Evolutionary conservation across 2,113 vertebrate genomes (phyloP), one percentile per base, ranked within the genome.

Genomic region (Puntigrus tetrazona): DNA sequence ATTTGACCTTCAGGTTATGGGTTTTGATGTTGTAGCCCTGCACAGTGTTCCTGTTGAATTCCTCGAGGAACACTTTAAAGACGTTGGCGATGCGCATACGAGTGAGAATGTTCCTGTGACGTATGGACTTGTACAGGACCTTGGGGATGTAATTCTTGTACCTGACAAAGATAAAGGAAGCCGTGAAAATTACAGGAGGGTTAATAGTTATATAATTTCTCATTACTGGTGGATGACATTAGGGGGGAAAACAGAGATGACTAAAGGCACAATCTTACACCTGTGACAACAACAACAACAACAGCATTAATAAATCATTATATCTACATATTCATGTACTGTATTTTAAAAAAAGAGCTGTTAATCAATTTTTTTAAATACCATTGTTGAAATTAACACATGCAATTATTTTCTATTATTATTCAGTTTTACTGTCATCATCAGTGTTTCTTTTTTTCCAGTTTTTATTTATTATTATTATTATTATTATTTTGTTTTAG

Each of bases 1-100:
- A 97, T 85, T 97, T 97, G 57, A 97, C 93, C 70, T 96, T 96
- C 67, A 97, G 91, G n/a, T 97, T 96, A 4, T 95, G 94, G 0
- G 93, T 92, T 41, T 93, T 94, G 80, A 97, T 94, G 0, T 91
- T 95, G 77, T 93, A 93, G 83, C 94, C 94, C 0, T 93, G 93
- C 69, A 97, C 94, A 59, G 96, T 97, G 87, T 94, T 96, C 72
- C 95, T 95, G 91, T 94, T 96, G 85, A 97, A 97, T 87, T 96
- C 95, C 8, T 96, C 95, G 0, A 97, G 93, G 84, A 97, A 97
- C 78, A 94, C 93, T 89, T 94, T 96, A 92, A 97, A 97, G 50
- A 96, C 94, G 0, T 96, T 96, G 77, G 94, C 94, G 86, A 97
- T 97, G 7, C 96, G 92, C 70, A 96, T 92, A 78, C 95, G 94